Conservation (phyloP, 2,797 vertebrate species). For the Fundulus diaphanus region DNA sequence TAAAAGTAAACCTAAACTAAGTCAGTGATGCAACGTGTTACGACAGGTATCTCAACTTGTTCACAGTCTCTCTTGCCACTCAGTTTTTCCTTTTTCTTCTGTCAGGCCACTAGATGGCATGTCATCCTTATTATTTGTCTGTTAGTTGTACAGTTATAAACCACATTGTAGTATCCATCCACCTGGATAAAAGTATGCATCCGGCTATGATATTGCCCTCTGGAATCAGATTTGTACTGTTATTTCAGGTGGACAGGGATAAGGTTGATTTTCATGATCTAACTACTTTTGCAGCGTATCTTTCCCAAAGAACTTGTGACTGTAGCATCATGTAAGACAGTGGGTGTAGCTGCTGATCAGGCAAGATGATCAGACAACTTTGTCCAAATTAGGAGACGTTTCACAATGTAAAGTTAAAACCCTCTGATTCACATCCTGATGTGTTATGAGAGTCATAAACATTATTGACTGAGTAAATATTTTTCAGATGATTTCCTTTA, state of each 20-base stretch:
- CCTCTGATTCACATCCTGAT: background rate
- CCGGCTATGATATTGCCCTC: no score
- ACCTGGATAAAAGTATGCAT: no score
- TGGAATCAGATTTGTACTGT: no score
- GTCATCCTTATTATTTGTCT: background rate
- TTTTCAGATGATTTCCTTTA: background rate
- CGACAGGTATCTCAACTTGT: background rate
- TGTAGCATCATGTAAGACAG: background rate
- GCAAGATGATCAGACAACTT: background rate
- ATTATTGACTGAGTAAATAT: background rate
- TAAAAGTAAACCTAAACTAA: no score
- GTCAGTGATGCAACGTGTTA: no score
- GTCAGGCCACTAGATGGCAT: conserved; percentile 48
- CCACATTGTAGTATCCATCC: no score
- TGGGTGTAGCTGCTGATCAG: background rate
- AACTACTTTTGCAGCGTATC: background rate
- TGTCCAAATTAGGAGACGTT: background rate
- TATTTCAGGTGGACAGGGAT: background rate
- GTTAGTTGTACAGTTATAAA: no score
- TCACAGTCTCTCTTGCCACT: background rate
- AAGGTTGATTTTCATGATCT: background rate
- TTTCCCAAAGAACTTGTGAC: background rate
- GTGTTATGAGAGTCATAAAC: background rate
- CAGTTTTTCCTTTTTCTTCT: background rate
- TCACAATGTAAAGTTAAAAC: background rate